Conservation (phyloP, 2,888 invertebrate species). For the Yponomeuta evonymella region DNA sequence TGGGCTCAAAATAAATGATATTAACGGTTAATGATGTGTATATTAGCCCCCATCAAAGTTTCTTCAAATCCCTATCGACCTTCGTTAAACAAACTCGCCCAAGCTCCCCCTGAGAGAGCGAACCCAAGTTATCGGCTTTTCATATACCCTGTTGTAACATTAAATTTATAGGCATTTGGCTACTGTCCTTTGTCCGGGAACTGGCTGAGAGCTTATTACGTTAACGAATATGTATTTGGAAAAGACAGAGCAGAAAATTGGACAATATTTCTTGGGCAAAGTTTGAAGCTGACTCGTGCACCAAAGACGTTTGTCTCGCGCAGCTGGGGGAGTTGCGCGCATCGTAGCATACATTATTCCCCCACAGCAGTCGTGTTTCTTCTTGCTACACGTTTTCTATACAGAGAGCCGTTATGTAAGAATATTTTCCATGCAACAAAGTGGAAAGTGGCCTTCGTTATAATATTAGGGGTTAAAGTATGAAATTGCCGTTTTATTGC, state of each 20-base stretch:
- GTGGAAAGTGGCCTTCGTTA: no score
- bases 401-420: not conserved
- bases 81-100: not conserved
- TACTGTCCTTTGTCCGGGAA: not conserved
- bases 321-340: not conserved
- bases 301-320: not conserved
- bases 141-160: constrained; percentile 7
- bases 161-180: not conserved
- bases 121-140: constrained; percentile 6
- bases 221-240: not conserved
- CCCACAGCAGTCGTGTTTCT: not conserved
- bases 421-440: no score
- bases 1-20: not conserved
- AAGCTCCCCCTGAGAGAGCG: not conserved
- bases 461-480: no score
- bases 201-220: not conserved
- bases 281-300: not conserved
- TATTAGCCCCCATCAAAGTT: not conserved
- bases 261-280: not conserved
- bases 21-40: not conserved
- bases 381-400: not conserved
- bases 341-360: not conserved
- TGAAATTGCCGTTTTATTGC: no score
- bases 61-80: not conserved
- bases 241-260: not conserved